phyloP scores from a whole-genome alignment of 35 echinoderm and acorn worm genomes.

The Strongylocentrotus purpuratus region DNA sequence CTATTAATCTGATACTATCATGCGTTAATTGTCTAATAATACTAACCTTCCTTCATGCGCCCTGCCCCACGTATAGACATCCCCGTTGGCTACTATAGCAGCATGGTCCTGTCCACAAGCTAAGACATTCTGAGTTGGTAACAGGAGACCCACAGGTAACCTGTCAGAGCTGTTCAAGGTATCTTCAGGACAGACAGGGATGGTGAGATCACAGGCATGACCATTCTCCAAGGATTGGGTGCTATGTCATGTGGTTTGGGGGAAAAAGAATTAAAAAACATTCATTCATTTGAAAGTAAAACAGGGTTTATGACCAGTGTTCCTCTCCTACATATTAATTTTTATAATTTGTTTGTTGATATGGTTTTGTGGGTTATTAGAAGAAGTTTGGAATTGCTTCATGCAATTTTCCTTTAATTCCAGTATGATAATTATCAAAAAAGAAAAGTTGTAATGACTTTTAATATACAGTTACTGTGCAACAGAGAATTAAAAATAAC shows the following conservation, averaged over 20 bases:
- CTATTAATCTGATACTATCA: no score
- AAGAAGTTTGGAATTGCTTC: no score
- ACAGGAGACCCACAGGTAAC: slow-evolving; percentile 7
- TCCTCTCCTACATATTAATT: no score
- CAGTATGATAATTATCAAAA: no score
- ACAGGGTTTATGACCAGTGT: no score
- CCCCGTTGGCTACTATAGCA: slow-evolving; percentile 69
- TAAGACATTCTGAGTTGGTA: slow-evolving; percentile 50
- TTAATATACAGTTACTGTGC: no score
- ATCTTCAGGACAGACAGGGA: slow-evolving; percentile 17
- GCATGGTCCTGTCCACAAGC: slow-evolving; percentile 74
- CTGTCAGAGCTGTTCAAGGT: neutral
- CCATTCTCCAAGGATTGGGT: slow-evolving; percentile 24
- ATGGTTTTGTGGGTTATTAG: no score
- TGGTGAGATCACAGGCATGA: neutral
- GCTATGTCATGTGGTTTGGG: neutral
- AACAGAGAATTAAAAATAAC: no score
- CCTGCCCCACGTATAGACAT: slow-evolving; percentile 91
- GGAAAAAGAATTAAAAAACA: neutral
- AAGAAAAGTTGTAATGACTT: no score
- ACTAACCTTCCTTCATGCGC: slow-evolving; percentile 80
- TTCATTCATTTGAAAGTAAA: no score
- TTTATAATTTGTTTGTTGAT: no score
- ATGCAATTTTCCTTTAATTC: no score
- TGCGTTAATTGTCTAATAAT: neutral